Percentiles rank a stretch among this genome's conserved stretches.
Conservation (phyloP, 1,140 invertebrate genomes). For the Marisa cornuarietis region DNA sequence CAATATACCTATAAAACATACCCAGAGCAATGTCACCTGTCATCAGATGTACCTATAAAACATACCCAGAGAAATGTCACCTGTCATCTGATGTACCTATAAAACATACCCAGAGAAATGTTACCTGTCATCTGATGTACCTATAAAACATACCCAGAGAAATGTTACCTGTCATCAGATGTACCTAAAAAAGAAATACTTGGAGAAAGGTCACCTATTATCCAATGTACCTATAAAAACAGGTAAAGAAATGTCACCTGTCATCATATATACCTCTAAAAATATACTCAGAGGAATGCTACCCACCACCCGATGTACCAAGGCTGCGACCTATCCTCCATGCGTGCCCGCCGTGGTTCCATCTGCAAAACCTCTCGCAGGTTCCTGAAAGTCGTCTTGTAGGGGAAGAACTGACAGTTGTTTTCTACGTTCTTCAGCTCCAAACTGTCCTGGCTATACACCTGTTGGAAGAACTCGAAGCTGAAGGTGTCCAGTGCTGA, state of each 20-base stretch:
- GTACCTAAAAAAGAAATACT: background rate
- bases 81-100: slow-evolving; percentile 91
- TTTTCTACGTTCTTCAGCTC: slow-evolving; percentile 46
- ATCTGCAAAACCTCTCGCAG: slow-evolving; percentile 80
- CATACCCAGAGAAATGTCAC: slow-evolving; percentile 49
- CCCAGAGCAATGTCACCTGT: background rate
- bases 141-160: background rate
- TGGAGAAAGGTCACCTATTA: background rate
- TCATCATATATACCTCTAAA: background rate
- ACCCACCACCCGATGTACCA: slow-evolving; percentile 94
- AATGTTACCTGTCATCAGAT: background rate
- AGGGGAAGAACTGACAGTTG: slow-evolving; percentile 91
- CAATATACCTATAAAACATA: background rate
- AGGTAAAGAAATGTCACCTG: background rate
- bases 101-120: background rate
- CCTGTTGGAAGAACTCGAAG: slow-evolving; percentile 82
- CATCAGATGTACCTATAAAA: background rate
- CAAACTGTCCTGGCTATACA: slow-evolving; percentile 72
- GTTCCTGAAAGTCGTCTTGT: slow-evolving; percentile 83
- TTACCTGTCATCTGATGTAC: background rate
- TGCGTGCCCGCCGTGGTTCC: slow-evolving; percentile 73
- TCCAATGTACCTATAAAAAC: background rate
- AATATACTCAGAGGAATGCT: background rate
- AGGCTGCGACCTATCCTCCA: slow-evolving; percentile 74
- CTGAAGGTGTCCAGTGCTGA: slow-evolving; percentile 77